Percentiles rank a stretch among this genome's conserved stretches.
phyloP scores from a whole-genome alignment of 2,797 vertebrate species.

The Lateolabrax maculatus region DNA sequence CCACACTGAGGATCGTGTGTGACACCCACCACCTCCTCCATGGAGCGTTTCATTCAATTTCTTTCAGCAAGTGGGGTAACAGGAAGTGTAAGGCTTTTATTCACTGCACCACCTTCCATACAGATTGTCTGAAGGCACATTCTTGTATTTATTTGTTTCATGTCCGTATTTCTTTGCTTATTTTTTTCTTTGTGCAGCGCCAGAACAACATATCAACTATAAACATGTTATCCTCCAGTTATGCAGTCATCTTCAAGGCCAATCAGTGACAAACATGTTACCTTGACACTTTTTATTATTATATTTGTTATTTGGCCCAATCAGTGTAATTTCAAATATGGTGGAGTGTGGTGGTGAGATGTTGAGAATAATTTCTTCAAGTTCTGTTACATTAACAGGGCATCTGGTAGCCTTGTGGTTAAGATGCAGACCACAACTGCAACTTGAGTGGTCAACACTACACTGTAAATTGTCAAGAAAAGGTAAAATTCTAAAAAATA shows the following conservation, averaged over 20 bases:
- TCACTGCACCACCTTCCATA: slow-evolving; percentile 9
- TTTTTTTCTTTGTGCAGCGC: not conserved
- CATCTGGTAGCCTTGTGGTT: not conserved
- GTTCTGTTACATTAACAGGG: slow-evolving; percentile 11
- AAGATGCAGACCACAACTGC: not conserved
- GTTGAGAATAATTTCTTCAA: slow-evolving; percentile 16
- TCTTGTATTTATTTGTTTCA: slow-evolving; percentile 13
- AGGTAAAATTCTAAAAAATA: not conserved
- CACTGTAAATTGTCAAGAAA: not conserved
- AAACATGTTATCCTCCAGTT: not conserved
- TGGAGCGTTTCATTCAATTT: slow-evolving; percentile 59
- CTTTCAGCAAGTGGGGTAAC: slow-evolving; percentile 32
- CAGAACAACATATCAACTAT: not conserved
- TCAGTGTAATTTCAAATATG: slow-evolving; percentile 34
- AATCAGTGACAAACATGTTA: slow-evolving; percentile 24
- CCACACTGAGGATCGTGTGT: slow-evolving; percentile 42
- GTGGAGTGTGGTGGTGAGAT: slow-evolving; percentile 7
- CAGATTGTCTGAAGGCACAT: slow-evolving; percentile 9
- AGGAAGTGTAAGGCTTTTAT: slow-evolving; percentile 33
- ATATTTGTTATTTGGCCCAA: slow-evolving; percentile 19
- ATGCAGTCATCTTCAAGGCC: slow-evolving; percentile 18
- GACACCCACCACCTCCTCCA: slow-evolving; percentile 45
- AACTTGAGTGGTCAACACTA: not conserved
- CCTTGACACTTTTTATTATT: slow-evolving; percentile 23
- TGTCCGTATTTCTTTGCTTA: not conserved